These are phyloP conservation scores for Rhagologus leucostigma DNA, from an alignment of 2,113 vertebrate genomes.

Conservation along the genomic window DNA sequence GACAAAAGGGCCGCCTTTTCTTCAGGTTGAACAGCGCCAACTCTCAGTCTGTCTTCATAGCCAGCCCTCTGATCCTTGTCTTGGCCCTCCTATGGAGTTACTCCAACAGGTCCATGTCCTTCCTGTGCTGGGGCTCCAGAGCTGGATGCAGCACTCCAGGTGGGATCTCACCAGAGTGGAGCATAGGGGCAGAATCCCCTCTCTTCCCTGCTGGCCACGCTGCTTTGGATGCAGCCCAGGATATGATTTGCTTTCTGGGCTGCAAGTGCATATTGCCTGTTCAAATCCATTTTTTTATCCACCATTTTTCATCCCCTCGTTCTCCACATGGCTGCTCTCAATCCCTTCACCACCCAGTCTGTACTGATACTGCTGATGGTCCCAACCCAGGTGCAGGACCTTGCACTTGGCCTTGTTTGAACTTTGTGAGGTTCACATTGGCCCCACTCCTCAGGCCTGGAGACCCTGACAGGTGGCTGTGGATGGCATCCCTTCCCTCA, in stretches of 20 bases:
- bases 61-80: background rate
- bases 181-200: background rate
- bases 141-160: background rate
- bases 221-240: background rate
- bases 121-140: background rate
- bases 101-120: background rate
- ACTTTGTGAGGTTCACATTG: background rate
- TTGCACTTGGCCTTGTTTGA: background rate
- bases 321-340: background rate
- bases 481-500: background rate
- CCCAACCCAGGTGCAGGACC: background rate
- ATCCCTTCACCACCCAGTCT: background rate
- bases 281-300: background rate
- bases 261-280: rapidly evolving
- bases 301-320: background rate
- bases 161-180: background rate
- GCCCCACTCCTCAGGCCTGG: background rate
- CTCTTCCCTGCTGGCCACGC: rapidly evolving
- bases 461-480: background rate
- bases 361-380: background rate
- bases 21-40: background rate
- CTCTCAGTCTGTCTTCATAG: background rate
- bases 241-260: background rate
- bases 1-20: background rate
- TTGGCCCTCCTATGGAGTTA: rapidly evolving